These are phyloP conservation scores for Cybosia mesomella DNA, from an alignment of 2,888 invertebrate species.

Conservation along the genomic window DNA sequence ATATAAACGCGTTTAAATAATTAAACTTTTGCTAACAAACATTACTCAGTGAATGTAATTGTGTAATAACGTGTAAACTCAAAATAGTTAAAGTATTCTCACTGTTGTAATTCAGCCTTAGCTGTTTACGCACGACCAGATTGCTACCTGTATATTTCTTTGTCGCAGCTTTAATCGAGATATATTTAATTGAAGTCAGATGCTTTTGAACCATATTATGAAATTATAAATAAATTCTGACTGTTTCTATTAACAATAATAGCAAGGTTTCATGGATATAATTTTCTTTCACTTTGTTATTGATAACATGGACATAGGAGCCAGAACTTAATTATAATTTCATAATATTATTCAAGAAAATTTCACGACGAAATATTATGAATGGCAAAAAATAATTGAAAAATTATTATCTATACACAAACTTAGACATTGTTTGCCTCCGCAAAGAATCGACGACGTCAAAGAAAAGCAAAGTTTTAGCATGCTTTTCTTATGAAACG, in stretches of 20 bases:
- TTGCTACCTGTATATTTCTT: conserved; percentile 2
- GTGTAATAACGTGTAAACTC: background rate
- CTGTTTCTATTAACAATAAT: background rate
- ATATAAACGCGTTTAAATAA: no score
- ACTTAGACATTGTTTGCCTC: no score
- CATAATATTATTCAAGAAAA: background rate
- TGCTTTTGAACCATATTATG: background rate
- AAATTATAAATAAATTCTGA: background rate
- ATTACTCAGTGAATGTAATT: background rate
- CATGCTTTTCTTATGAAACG: background rate
- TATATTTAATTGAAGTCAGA: background rate
- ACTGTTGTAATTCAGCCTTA: background rate
- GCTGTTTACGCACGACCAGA: conserved; percentile 3
- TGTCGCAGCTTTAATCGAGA: background rate
- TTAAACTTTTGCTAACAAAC: no score
- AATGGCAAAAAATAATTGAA: no score
- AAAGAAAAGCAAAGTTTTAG: background rate
- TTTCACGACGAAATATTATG: no score
- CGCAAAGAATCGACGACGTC: no score
- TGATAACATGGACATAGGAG: no score
- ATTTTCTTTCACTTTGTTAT: no score
- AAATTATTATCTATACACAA: no score
- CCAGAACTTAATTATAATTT: background rate
- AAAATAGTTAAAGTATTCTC: background rate
- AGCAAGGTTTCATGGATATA: background rate